These are phyloP conservation scores for Cheumatopsyche charites DNA, from an alignment of 1,140 invertebrate genomes.

Conservation along the genomic window DNA sequence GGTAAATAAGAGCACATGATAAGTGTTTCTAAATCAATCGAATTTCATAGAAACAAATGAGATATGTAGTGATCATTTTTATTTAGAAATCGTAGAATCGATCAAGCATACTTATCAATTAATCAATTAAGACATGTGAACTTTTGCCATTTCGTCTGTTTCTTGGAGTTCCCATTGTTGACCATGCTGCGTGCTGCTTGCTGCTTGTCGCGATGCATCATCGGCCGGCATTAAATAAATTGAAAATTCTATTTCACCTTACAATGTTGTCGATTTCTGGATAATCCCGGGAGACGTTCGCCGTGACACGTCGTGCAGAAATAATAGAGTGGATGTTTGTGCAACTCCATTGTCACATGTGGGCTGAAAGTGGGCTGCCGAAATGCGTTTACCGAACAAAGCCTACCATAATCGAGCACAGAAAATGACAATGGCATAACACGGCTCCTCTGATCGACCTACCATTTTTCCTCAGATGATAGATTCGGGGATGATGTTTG, in stretches of 20 bases:
- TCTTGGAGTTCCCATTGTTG: too few relatives aligned
- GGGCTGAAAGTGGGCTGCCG: conserved; percentile 46
- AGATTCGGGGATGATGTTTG: too few relatives aligned
- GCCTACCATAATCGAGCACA: conserved; percentile 38
- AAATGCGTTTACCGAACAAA: conserved; percentile 43
- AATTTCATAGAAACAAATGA: too few relatives aligned
- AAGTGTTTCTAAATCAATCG: too few relatives aligned
- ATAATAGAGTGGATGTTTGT: conserved; percentile 47
- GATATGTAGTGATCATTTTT: too few relatives aligned
- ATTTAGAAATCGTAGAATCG: too few relatives aligned
- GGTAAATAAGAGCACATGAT: too few relatives aligned
- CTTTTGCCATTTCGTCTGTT: too few relatives aligned
- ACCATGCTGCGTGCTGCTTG: background rate
- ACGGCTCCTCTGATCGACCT: conserved; percentile 15
- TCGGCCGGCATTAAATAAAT: background rate
- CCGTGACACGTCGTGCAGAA: conserved; percentile 37
- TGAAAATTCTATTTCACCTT: too few relatives aligned
- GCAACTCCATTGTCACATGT: conserved; percentile 44
- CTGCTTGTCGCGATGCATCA: background rate
- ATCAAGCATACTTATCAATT: too few relatives aligned
- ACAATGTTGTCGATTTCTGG: background rate
- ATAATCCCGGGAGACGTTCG: conserved; percentile 25
- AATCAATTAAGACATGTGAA: too few relatives aligned
- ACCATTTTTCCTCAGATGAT: background rate
- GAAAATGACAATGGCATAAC: conserved; percentile 29